Conservation (phyloP, 2,113 vertebrate genomes). For the Forbesichthys agassizii region DNA sequence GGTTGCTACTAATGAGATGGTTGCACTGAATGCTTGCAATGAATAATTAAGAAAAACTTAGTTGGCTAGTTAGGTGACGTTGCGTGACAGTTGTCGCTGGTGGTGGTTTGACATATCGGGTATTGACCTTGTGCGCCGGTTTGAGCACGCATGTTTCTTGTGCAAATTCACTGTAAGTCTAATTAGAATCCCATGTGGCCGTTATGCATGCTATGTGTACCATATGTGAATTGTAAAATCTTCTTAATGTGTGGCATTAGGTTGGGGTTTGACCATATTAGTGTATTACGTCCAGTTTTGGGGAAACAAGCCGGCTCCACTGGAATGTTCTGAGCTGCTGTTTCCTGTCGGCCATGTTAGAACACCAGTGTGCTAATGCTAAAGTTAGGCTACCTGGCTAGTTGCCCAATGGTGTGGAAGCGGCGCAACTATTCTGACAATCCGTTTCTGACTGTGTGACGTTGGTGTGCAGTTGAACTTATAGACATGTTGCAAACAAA, state of each 20-base stretch:
- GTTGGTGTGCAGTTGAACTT: background rate
- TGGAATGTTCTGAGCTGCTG: conserved; percentile 73
- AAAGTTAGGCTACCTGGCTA: conserved; percentile 2
- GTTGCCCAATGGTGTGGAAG: background rate
- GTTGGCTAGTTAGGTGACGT: conserved; percentile 47
- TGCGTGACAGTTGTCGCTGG: conserved; percentile 67
- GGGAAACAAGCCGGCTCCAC: conserved; percentile 71
- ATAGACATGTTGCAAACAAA: too few relatives aligned
- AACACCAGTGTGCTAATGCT: conserved; percentile 51
- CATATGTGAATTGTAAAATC: background rate
- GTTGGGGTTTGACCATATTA: conserved; percentile 17
- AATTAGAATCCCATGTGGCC: rapidly evolving
- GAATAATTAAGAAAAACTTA: background rate
- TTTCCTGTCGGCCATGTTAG: conserved; percentile 77
- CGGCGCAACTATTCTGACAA: too few relatives aligned
- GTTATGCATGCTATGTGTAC: rapidly evolving
- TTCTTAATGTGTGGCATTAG: background rate
- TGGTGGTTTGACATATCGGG: conserved; percentile 67
- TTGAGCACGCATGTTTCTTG: conserved; percentile 41
- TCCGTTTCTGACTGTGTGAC: too few relatives aligned
- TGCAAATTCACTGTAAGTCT: background rate
- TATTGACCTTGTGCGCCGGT: conserved; percentile 73
- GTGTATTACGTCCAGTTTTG: conserved; percentile 42
- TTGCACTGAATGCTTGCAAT: background rate
- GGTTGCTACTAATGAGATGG: background rate